Evolutionary conservation across 2,888 invertebrate genomes (phyloP), one percentile per base, ranked within the genome.

Genomic region (Serrognathus titanus): DNA sequence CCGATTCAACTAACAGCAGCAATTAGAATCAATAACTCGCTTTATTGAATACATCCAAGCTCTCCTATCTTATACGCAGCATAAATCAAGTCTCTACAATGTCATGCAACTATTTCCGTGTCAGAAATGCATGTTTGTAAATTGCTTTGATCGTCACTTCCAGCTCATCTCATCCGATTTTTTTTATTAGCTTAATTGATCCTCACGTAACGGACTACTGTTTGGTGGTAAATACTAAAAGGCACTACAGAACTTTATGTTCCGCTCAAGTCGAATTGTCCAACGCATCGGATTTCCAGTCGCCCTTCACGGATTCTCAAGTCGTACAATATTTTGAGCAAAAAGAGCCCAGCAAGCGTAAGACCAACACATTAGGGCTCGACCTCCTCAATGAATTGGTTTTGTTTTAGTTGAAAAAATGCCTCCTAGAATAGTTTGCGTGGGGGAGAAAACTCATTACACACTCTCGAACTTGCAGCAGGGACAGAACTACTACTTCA

Each of bases 131-230:
- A 16, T 16, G 16, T 16, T 16, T 16, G 16, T 3, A 16, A 16
- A 2, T 2, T 31, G 24, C 6, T 31, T 31, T 31, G 7, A 6
- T 31, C 7, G 24, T 2, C 24, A 31, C 24, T 31, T 31, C 24
- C 24, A 31, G 4, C 24, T 31, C 24, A 31, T 31, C 24, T 31
- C 24, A 31, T 31, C 24, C 24, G 6, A 43, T 13, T 16, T 43
- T 9, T 43, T 16, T 73, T 72, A n/a, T 40, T 67, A 81, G 80
- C 67, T 71, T 78, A 37, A 75, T 80, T 43, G 80, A 80, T 65
- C 80, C 80, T 3, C 79, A 80, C 62, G 70, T 74, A n/a, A 80
- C 79, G 57, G 71, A 76, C 60, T 83, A 83, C 67, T 83, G 82
- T 66, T 71, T 84, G 13, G 78, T 81, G 11, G 74, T 82, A 37